phyloP scores from a whole-genome alignment of 2,113 vertebrate genomes.

The Psilopsiagon aymara region DNA sequence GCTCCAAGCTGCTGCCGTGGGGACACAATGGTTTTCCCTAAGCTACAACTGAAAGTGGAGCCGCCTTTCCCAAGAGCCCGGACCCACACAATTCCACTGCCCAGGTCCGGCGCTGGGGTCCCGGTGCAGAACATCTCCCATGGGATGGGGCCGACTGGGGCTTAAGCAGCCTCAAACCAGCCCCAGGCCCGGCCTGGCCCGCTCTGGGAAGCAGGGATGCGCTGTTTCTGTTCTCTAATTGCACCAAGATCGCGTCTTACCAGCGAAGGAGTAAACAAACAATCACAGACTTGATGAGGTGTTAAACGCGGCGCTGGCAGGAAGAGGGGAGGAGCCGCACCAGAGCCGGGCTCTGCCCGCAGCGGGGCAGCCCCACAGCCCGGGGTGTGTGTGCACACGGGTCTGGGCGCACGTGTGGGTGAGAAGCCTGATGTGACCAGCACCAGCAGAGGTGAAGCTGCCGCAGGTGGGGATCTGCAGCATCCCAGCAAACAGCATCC shows the following conservation, averaged over 20 bases:
- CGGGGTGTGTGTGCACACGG: fast-evolving
- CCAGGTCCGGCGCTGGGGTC: fast-evolving
- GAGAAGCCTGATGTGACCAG: neutral
- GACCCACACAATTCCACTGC: neutral
- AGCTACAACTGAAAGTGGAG: no score
- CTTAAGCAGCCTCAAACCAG: neutral
- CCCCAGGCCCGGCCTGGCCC: neutral
- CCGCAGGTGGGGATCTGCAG: neutral
- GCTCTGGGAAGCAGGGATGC: neutral
- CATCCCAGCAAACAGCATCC: neutral
- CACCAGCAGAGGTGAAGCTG: neutral
- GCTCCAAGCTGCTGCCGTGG: neutral
- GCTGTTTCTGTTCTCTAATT: neutral
- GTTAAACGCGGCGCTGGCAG: neutral
- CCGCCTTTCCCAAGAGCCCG: fast-evolving
- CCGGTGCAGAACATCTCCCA: fast-evolving
- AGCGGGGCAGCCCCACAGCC: neutral
- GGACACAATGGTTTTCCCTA: neutral
- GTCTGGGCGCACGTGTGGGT: fast-evolving
- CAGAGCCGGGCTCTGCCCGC: neutral
- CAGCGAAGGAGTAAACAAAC: neutral
- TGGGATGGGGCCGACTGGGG: fast-evolving
- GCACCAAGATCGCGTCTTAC: neutral
- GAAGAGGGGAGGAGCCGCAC: neutral
- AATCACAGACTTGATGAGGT: neutral